Evolutionary conservation across 2,888 invertebrate genomes (phyloP).

Genomic region (Stenolophus ochropezus): DNA sequence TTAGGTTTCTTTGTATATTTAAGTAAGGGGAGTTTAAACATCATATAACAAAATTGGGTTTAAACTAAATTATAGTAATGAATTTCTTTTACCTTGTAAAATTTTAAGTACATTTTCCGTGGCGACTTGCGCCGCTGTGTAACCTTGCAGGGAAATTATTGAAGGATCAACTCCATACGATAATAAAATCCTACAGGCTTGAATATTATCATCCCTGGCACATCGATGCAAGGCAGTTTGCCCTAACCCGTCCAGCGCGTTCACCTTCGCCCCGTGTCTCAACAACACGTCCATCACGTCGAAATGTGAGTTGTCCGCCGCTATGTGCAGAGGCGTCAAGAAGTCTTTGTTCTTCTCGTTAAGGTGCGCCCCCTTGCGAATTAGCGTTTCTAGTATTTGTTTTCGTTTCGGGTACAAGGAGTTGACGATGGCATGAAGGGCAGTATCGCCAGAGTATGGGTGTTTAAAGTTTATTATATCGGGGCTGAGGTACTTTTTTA

Average conservation of each 20-base stretch:
- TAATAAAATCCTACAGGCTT: slow-evolving; percentile 90
- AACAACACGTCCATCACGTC: slow-evolving; percentile 94
- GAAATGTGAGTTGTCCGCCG: slow-evolving; percentile 91
- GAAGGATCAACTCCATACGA: slow-evolving; percentile 90
- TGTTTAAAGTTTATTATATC: slow-evolving; percentile 94
- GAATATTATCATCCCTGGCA: slow-evolving; percentile 90
- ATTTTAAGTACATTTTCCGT: slow-evolving; percentile 87
- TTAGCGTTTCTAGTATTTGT: slow-evolving; percentile 90
- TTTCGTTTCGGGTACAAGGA: slow-evolving; percentile 92
- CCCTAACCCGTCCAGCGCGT: slow-evolving; percentile 91
- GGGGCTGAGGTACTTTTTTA: slow-evolving; percentile 89
- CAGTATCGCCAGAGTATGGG: slow-evolving; percentile 90
- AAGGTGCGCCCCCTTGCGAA: slow-evolving; percentile 90
- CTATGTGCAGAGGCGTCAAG: slow-evolving; percentile 91
- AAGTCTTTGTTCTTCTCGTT: slow-evolving; percentile 98
- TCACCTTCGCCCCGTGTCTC: slow-evolving; percentile 92
- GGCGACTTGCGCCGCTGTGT: slow-evolving; percentile 88
- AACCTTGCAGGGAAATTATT: slow-evolving; percentile 88
- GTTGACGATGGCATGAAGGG: slow-evolving; percentile 87
- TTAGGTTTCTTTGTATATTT: too few relatives aligned
- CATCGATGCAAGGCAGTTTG: slow-evolving; percentile 89
- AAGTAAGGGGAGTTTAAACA: too few relatives aligned
- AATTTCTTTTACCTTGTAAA: slow-evolving; percentile 82
- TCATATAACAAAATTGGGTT: too few relatives aligned
- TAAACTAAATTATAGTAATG: too few relatives aligned